Percentiles rank a stretch among this genome's conserved stretches.
phyloP scores from a whole-genome alignment of 1,140 invertebrate genomes.

The Ooceraea biroi region DNA sequence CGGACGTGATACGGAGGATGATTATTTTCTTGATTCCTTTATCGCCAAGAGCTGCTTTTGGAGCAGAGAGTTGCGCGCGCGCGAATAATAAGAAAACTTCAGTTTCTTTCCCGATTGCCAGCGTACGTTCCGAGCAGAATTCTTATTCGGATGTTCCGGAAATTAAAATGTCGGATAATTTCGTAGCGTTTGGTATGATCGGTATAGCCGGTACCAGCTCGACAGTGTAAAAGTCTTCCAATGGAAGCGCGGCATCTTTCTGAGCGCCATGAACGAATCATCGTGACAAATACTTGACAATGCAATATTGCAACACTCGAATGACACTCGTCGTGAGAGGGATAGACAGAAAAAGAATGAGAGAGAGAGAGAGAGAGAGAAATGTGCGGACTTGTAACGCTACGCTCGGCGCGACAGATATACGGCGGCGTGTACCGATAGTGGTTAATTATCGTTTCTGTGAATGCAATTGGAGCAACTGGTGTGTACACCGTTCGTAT shows the following conservation, averaged over 20 bases:
- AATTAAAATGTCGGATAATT: background rate
- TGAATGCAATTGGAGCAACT: conserved; percentile 35
- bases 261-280: conserved; percentile 18
- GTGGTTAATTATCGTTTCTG: conserved; percentile 51
- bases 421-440: conserved; percentile 37
- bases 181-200: background rate
- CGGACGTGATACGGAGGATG: no score
- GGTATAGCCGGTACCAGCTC: conserved; percentile 11
- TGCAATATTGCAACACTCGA: conserved; percentile 4
- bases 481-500: background rate
- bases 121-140: no score
- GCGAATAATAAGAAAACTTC: no score
- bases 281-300: background rate
- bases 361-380: background rate
- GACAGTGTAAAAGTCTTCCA: conserved; percentile 15
- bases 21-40: no score
- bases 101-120: no score
- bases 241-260: conserved; percentile 8
- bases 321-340: conserved; percentile 2
- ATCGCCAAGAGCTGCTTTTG: no score
- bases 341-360: background rate
- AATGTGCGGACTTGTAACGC: conserved; percentile 8
- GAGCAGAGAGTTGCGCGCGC: no score
- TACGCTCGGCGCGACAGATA: conserved; percentile 17
- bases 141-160: background rate